Base-by-base conservation (phyloP, 2,797 vertebrate genomes). In the Prunella strophiata region DNA sequence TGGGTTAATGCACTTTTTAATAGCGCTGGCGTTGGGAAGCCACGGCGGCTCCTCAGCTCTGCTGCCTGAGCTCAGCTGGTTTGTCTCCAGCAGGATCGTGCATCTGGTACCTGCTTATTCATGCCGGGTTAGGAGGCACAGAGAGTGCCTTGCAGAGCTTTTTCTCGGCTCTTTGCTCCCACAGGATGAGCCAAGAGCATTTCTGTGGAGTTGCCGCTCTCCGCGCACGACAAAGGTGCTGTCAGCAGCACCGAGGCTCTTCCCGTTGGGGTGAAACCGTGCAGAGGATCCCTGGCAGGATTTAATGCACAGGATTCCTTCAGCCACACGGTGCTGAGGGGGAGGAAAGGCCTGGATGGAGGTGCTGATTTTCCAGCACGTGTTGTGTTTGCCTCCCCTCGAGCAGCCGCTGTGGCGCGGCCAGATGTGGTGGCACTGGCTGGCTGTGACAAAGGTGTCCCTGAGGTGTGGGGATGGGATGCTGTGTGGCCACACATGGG, bases 41-140 rank as follows among this genome's bases (percentile, higher is more conserved):
- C 45, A 27, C 73, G 1, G 54, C 21, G 48, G 51, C 70, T 90
- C 76, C 36, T 75, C 2, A 5, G 80, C 79, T 88, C 83, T 50
- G 51, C 83, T 81, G 70, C 82, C 52, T 42, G 96, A 58, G 70
- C 65, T 76, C 15, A 3, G 42, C 55, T 68, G 81, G 16, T 88
- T 77, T 68, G 74, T 70, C 75, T 96, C 43, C 51, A 70, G 40
- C 85, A 36, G 90, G 65, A 65, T 42, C 1, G 10, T 88, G 65
- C 65, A 22, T 68, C 90, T 91, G 66, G 40, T 63, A 61, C 91
- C 93, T 72, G 79, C 89, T 95, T 88, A 78, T 92, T 95, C 93
- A 76, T 63, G 86, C 92, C 66, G 63, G 51, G 32, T 73, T 72
- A 47, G 7, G 30, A 88, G 95, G 84, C 72, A 71, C 70, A n/a